phyloP scores from a whole-genome alignment of 1,140 invertebrate genomes.

The Dendroctonus valens region DNA sequence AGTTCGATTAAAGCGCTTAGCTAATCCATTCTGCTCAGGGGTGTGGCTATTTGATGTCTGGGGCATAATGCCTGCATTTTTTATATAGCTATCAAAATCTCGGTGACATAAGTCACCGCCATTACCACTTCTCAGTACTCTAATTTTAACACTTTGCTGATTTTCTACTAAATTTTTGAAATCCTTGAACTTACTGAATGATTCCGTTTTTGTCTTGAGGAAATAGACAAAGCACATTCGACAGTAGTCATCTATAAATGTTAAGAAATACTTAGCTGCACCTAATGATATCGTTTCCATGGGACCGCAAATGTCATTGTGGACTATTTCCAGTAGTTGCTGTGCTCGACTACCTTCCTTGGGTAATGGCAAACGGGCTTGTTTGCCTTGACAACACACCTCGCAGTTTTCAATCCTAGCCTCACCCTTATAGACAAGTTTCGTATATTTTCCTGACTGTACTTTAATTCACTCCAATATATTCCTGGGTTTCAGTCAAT shows the following conservation, averaged over 20 bases:
- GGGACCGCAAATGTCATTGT: conserved; percentile 42
- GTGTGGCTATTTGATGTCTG: conserved; percentile 44
- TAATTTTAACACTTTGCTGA: conserved; percentile 39
- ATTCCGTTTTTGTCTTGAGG: conserved; percentile 45
- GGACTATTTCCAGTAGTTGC: conserved; percentile 43
- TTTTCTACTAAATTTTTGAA: conserved; percentile 44
- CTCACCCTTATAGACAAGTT: no score
- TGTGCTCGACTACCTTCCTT: conserved; percentile 31
- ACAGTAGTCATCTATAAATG: conserved; percentile 49
- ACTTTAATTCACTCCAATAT: no score
- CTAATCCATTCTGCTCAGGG: conserved; percentile 51
- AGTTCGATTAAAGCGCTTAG: conserved; percentile 50
- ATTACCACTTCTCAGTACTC: conserved; percentile 40
- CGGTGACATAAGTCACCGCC: conserved; percentile 41
- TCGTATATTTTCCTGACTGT: no score
- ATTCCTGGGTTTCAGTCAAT: no score
- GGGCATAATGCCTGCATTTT: conserved; percentile 37
- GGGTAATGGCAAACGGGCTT: conserved; percentile 40
- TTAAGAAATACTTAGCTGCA: conserved; percentile 47
- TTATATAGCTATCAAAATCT: conserved; percentile 39
- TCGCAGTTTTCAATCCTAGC: no score
- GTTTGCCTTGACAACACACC: conserved; percentile 46
- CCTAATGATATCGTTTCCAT: conserved; percentile 43
- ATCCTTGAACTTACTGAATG: conserved; percentile 37
- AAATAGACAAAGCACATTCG: conserved; percentile 47